These are phyloP conservation scores for Marasmarcha lunaedactyla DNA, from an alignment of 2,888 invertebrate genomes.

Conservation along the genomic window DNA sequence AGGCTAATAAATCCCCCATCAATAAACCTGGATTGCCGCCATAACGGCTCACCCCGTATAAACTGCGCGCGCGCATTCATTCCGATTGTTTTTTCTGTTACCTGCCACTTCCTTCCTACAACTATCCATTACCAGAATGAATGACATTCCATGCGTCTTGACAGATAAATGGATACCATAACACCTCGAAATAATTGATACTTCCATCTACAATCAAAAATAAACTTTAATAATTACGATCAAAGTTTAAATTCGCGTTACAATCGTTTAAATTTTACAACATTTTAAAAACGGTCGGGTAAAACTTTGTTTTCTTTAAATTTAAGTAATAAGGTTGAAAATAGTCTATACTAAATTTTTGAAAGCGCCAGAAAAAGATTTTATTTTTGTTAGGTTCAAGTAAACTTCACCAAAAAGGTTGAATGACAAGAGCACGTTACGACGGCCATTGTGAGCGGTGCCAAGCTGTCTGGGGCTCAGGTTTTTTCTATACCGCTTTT, in stretches of 20 bases:
- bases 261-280: neutral
- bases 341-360: conserved; percentile 4
- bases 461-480: conserved; percentile 49
- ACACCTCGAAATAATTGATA: conserved; percentile 29
- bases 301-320: conserved; percentile 8
- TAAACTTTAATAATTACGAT: conserved; percentile 9
- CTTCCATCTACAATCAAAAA: conserved; percentile 12
- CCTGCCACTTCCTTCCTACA: conserved; percentile 68
- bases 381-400: conserved; percentile 28
- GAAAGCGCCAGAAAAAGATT: conserved; percentile 2
- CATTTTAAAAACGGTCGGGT: conserved; percentile 9
- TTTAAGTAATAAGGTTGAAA: conserved; percentile 10
- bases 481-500: conserved; percentile 27
- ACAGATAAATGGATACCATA: conserved; percentile 53
- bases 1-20: too few species aligned
- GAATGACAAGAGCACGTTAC: conserved; percentile 21
- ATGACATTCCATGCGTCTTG: conserved; percentile 54
- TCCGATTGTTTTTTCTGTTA: conserved; percentile 28
- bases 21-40: too few species aligned
- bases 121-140: conserved; percentile 52
- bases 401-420: conserved; percentile 14
- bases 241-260: conserved; percentile 14
- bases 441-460: conserved; percentile 39
- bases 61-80: conserved; percentile 33
- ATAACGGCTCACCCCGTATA: neutral